Conservation (phyloP, 2,113 vertebrate genomes). For the Pygathrix nemaeus region DNA sequence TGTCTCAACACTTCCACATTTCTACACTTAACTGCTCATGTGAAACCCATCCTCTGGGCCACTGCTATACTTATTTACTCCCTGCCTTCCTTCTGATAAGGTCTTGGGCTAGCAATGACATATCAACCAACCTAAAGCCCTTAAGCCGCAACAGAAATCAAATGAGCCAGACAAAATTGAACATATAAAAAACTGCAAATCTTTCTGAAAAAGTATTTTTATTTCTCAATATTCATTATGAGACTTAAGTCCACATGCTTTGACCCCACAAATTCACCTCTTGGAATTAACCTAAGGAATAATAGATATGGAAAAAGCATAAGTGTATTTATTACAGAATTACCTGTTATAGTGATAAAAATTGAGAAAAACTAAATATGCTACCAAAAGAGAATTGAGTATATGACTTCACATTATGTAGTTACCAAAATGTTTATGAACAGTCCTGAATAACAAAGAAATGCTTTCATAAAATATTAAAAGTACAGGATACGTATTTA, state of each 20-base stretch:
- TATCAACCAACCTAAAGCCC: not conserved
- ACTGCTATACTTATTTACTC: not conserved
- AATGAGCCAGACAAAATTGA: not conserved
- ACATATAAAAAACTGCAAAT: not conserved
- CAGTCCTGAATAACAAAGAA: slow-evolving; percentile 26
- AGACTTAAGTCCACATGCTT: not conserved
- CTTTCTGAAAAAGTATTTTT: not conserved
- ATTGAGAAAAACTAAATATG: not conserved
- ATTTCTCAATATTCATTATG: not conserved
- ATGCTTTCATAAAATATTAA: not conserved
- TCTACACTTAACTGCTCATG: not conserved
- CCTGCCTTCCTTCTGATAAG: not conserved
- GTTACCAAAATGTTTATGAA: not conserved
- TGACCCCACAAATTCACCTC: not conserved
- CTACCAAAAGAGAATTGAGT: not conserved
- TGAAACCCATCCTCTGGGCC: not conserved
- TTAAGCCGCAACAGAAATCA: not conserved
- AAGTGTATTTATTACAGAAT: not conserved
- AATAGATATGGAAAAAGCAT: not conserved
- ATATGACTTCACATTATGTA: not conserved
- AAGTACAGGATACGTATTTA: not conserved
- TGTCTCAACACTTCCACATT: not conserved
- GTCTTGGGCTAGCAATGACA: not conserved
- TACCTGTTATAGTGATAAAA: not conserved
- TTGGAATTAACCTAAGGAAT: not conserved